Evolutionary conservation across 2,888 invertebrate genomes (phyloP), one percentile per base, ranked within the genome.

Genomic region (Octonoba sinensis): DNA sequence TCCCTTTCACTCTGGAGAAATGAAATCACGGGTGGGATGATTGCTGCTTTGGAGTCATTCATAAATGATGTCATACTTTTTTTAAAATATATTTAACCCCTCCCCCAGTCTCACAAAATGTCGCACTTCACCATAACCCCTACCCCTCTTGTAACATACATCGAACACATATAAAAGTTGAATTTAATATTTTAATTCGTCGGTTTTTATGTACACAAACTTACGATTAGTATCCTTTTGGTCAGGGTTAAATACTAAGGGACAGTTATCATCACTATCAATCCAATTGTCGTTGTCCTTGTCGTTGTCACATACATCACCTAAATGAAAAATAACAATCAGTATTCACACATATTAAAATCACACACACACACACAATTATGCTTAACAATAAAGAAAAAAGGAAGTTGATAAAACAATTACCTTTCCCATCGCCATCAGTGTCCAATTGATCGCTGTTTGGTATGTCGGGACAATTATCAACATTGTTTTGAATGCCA

Each of bases 391-490:
- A 51, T 11, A 56, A 56, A 51, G 16, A 22, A 1, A 20, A 36
- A 13, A 0, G 13, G 22, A 54, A 36, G 1, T n/a, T 18, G 22
- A 54, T 27, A 36, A 24, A 6, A 16, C 11, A 1, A 44, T 54
- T 66, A 79, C 81, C 84, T 81, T 70, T 90, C 90, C 93, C 93
- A 88, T 96, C 96, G 64, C 90, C 90, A 87, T 98, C 96, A 0
- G 93, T 92, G 88, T 98, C 97, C 74, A 92, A 90, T 87, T 98
- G 98, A 87, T 96, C 94, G 51, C 94, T 92, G 90, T 98, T 98
- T 0, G 94, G 91, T 46, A 93, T 90, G 85, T 92, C 92, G 0
- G 93, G 94, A 87, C 97, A 98, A 89, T 98, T 98, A 89, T 98
- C 98, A 36, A 92, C 89, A 22, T 93, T 92, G 86, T 97, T 96